These are phyloP conservation scores for Phaetusa simplex DNA, from an alignment of 2,113 vertebrate species.

Conservation along the genomic window DNA sequence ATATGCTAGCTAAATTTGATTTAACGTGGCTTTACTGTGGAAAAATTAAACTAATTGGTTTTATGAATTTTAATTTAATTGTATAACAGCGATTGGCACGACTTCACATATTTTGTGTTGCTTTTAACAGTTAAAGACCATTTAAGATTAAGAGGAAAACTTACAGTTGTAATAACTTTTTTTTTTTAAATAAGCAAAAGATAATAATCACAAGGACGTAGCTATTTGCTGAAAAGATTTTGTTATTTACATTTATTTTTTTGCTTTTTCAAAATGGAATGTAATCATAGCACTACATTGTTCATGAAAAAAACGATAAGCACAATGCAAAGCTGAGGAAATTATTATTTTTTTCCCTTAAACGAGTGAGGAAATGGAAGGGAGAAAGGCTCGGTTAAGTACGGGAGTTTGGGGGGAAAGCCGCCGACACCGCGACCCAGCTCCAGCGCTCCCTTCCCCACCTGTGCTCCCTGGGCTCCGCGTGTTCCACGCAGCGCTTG, in stretches of 20 bases:
- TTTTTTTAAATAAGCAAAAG: neutral
- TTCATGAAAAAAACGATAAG: neutral
- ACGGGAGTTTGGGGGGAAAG: neutral
- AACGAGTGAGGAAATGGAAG: neutral
- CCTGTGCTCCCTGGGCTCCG: neutral
- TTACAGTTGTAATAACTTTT: neutral
- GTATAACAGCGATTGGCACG: neutral
- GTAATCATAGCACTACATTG: neutral
- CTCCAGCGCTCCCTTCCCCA: neutral
- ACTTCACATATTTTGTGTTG: neutral
- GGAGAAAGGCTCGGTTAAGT: neutral
- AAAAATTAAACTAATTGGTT: neutral
- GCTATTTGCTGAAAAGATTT: neutral
- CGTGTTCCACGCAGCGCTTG: neutral
- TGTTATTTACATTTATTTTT: neutral
- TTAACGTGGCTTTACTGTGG: neutral
- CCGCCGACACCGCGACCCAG: neutral
- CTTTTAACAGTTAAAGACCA: neutral
- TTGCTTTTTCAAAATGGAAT: neutral
- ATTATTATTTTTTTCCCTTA: neutral
- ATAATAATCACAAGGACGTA: neutral
- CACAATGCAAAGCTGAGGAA: neutral
- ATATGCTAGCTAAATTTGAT: neutral
- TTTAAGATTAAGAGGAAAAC: neutral
- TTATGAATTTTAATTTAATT: slow-evolving; percentile 29